phyloP scores from a whole-genome alignment of 2,113 vertebrate species.

The Oncorhynchus masou region DNA sequence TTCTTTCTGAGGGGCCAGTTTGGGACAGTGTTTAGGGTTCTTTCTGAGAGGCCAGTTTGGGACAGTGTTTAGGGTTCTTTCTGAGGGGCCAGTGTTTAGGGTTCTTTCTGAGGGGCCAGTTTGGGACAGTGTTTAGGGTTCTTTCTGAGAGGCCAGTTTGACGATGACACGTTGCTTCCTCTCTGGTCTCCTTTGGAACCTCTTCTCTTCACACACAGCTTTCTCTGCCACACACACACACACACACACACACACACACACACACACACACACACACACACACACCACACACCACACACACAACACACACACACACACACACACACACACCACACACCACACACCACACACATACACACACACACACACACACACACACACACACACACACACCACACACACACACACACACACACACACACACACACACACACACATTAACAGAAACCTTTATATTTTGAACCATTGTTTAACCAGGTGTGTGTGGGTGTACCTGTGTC shows the following conservation, averaged over 20 bases:
- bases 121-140: no score
- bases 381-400: neutral
- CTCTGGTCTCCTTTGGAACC: neutral
- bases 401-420: no score
- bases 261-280: neutral
- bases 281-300: conserved; percentile 25
- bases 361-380: neutral
- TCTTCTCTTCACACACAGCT: conserved; percentile 6
- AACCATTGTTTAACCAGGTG: neutral
- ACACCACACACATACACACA: no score
- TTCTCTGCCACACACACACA: conserved; percentile 26
- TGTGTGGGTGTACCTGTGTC: conserved; percentile 37
- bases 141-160: conserved; percentile 24
- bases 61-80: no score
- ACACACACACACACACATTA: neutral
- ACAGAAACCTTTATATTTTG: neutral
- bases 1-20: no score
- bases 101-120: no score
- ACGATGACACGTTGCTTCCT: conserved; percentile 51
- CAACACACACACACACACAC: neutral
- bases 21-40: no score
- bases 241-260: neutral
- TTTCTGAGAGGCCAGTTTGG: no score
- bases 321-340: no score
- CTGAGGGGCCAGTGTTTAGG: no score